Conservation (phyloP, 2,888 invertebrate species). For the Camponotus fellah region DNA sequence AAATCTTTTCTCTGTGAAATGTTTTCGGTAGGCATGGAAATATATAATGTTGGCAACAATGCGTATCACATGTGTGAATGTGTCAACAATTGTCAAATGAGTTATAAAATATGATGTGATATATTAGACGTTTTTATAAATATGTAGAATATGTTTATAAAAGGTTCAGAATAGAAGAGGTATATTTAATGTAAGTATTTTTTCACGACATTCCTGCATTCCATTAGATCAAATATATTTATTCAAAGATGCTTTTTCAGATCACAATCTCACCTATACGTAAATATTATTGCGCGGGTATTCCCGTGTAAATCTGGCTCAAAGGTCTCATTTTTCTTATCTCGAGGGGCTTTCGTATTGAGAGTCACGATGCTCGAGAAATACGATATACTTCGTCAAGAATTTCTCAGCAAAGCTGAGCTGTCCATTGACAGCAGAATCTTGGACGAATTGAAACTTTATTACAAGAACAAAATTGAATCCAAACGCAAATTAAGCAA, state of each 20-base stretch:
- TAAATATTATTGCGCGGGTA: conserved; percentile 31
- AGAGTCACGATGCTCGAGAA: neutral
- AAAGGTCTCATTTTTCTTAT: neutral
- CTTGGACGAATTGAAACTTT: conserved; percentile 70
- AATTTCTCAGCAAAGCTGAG: conserved; percentile 53
- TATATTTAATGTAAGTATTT: neutral
- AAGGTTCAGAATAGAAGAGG: neutral
- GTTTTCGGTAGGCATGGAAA: neutral
- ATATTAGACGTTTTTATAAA: neutral
- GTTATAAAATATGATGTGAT: neutral
- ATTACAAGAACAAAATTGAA: conserved; percentile 71
- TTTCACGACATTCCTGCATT: neutral
- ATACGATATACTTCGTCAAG: conserved; percentile 51
- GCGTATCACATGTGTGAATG: no score
- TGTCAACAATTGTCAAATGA: no score
- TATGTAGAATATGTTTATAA: neutral
- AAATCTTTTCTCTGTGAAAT: no score
- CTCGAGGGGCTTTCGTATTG: neutral
- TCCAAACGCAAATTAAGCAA: conserved; percentile 74
- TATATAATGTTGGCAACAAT: neutral
- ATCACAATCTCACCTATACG: neutral
- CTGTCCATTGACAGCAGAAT: neutral
- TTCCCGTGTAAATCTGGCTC: neutral
- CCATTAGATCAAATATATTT: neutral
- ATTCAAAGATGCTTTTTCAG: neutral